Conservation (phyloP, 2,797 vertebrate genomes). For the Oreonectes daqikongensis region DNA sequence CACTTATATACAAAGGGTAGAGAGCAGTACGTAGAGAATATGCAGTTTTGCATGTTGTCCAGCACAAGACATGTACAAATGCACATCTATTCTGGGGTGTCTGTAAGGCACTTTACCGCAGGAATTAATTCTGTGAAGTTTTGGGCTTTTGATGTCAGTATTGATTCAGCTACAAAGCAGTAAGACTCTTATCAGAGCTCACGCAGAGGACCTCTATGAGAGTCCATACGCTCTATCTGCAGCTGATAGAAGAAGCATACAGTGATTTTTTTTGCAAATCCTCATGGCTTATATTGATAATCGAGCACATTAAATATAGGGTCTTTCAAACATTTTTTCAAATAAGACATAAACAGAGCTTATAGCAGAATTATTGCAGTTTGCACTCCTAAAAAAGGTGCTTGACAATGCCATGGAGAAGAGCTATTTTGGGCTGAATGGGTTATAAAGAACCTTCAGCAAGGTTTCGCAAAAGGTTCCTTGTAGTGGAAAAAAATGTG, state of each 20-base stretch:
- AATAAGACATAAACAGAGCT: background rate
- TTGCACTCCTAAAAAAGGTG: no score
- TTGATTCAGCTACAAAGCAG: constrained; percentile 90
- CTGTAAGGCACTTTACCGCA: background rate
- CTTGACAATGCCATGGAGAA: no score
- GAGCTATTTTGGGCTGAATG: no score
- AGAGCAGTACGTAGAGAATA: no score
- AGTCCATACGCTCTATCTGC: constrained; percentile 44
- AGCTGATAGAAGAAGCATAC: constrained; percentile 36
- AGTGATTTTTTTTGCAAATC: constrained; percentile 36
- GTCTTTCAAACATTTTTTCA: constrained; percentile 7
- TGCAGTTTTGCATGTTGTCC: background rate
- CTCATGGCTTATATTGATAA: constrained; percentile 86
- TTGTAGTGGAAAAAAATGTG: no score
- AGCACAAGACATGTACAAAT: constrained; percentile 1
- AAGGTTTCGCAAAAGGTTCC: no score
- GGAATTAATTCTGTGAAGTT: constrained; percentile 37
- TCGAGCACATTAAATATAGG: constrained; percentile 78
- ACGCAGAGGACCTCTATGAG: constrained; percentile 47
- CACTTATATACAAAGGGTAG: background rate
- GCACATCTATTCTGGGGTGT: background rate
- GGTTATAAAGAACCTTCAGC: no score
- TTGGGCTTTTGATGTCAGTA: constrained; percentile 64
- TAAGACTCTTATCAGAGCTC: constrained; percentile 89
- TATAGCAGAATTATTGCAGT: background rate